Evolutionary conservation across 2,797 vertebrate genomes (phyloP), one percentile per base, ranked within the genome.

Genomic region (Myripristis murdjan): DNA sequence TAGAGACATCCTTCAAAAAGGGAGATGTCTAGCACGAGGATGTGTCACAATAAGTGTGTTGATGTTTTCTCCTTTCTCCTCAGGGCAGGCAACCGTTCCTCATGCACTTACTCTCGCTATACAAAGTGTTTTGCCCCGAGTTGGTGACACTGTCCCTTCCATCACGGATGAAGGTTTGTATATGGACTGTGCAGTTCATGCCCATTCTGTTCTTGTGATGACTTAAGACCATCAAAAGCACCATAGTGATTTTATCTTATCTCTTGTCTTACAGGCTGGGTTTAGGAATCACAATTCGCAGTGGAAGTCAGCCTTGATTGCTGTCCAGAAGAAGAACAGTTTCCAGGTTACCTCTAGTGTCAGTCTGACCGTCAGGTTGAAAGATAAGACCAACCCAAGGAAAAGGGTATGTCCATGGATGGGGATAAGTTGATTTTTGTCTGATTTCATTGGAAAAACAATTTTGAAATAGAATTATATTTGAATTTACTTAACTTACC

Each of bases 1-100:
- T 51, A 46, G 23, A 70, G 51, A 52, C 54, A 11, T 58, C 5
- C 9, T 11, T 56, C n/a, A 48, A 41, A 56, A 63, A 44, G 7
- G 5, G 10, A 49, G 16, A 31, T 43, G 20, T 46, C 0, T 1
- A 4, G 5, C 37, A 11, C 3, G 22, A 23, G 8, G 16, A 58
- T 37, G n/a, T 68, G 5, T 49, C 18, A 28, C 18, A 62, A 2
- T 64, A 6, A 39, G 4, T 9, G 22, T 73, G 24, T 60, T 71
- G 9, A 31, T 58, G 15, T 52, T 68, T 2, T 6, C 9, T 83
- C 16, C 20, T 87, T 49, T 89, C 66, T 47, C 78, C 85, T 77
- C 84, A 99, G 98, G 97, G 98, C 83, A 86, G 89, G 68, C 96
- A 97, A 63, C 85, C 95, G 7, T 90, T 96, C 75, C 93, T 99